Conservation (phyloP, 2,888 invertebrate species). For the Eugnorisma glareosa region DNA sequence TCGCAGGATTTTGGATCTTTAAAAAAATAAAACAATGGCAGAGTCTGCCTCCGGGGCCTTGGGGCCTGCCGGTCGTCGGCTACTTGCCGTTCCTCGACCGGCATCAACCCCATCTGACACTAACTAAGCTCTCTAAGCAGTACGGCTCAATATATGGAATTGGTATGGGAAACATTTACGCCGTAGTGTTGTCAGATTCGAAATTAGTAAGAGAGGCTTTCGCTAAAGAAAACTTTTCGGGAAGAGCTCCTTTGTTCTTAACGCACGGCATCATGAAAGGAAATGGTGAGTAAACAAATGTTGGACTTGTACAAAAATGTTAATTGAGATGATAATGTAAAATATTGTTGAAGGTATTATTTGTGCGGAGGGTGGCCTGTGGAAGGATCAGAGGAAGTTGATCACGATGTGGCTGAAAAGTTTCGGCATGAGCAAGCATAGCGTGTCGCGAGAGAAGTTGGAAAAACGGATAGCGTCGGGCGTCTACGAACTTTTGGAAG, state of each 20-base stretch:
- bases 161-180: conserved; percentile 93
- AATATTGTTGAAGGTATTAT: conserved; percentile 92
- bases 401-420: conserved; percentile 93
- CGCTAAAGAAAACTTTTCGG: conserved; percentile 93
- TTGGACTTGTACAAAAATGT: neutral
- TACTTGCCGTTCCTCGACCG: conserved; percentile 94
- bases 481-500: conserved; percentile 91
- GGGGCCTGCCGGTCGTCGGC: conserved; percentile 94
- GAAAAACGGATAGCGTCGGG: conserved; percentile 92
- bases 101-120: conserved; percentile 92
- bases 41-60: conserved; percentile 94
- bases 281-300: conserved; percentile 92
- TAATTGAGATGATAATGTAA: conserved; percentile 2
- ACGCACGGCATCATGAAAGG: conserved; percentile 97
- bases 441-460: conserved; percentile 91
- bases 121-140: conserved; percentile 92
- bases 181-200: conserved; percentile 95
- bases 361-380: conserved; percentile 94
- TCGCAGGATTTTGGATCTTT: conserved; percentile 80
- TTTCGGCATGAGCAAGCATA: conserved; percentile 93
- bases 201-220: conserved; percentile 93
- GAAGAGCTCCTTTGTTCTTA: conserved; percentile 95
- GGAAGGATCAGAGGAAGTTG: conserved; percentile 96
- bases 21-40: conserved; percentile 84
- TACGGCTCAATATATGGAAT: conserved; percentile 95